Conservation (phyloP, 1,140 invertebrate species). For the Trichogramma pretiosum region DNA sequence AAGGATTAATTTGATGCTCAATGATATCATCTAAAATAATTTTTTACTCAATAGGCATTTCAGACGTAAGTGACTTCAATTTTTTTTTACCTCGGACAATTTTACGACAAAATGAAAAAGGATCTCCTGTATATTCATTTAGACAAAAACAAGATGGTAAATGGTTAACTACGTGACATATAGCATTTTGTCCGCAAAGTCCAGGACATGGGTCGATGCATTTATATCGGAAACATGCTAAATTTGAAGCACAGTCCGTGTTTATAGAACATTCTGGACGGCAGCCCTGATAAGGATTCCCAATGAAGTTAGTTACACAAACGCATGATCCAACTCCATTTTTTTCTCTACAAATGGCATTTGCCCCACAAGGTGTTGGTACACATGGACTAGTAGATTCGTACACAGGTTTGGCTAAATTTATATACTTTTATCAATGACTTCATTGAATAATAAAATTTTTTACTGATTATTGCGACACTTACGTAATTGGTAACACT, state of each 20-base stretch:
- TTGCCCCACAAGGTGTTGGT: slow-evolving; percentile 51
- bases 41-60: too few species aligned
- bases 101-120: slow-evolving; percentile 49
- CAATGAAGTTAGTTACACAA: slow-evolving; percentile 42
- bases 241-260: slow-evolving; percentile 42
- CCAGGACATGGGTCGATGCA: slow-evolving; percentile 48
- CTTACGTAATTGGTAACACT: too few species aligned
- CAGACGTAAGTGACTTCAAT: too few species aligned
- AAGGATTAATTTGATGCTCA: slow-evolving; percentile 42
- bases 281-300: slow-evolving; percentile 45
- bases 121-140: slow-evolving; percentile 56
- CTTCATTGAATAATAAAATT: not conserved
- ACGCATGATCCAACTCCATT: slow-evolving; percentile 19
- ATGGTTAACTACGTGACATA: slow-evolving; percentile 50
- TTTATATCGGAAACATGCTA: slow-evolving; percentile 41
- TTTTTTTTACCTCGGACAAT: slow-evolving; percentile 4
- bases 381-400: slow-evolving; percentile 48
- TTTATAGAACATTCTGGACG: slow-evolving; percentile 44
- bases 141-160: slow-evolving; percentile 50
- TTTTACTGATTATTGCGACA: slow-evolving; percentile 47
- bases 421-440: not conserved
- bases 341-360: slow-evolving; percentile 41
- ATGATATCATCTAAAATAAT: not conserved
- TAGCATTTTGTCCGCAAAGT: slow-evolving; percentile 46
- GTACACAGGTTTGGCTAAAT: too few species aligned